Conservation (phyloP, 2,113 vertebrate species). For the Falco punctatus region DNA sequence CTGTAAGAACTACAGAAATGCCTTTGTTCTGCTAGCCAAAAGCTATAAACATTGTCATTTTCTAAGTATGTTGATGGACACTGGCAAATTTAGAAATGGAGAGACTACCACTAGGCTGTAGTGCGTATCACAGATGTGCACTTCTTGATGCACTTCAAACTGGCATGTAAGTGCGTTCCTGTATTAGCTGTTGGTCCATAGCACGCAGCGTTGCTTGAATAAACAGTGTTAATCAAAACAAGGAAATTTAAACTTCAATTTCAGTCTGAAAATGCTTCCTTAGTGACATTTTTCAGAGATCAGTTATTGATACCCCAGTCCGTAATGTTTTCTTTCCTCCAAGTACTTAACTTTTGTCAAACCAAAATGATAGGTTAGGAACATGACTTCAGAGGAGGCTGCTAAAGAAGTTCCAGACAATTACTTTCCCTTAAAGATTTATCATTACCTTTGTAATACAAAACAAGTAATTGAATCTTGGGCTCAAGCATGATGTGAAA, state of each 20-base stretch:
- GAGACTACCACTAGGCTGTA: not conserved
- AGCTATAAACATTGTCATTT: not conserved
- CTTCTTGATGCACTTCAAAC: fast-evolving
- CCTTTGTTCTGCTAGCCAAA: not conserved
- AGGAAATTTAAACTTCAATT: not conserved
- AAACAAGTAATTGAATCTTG: not conserved
- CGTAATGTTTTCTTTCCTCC: not conserved
- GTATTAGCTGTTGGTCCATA: too few relatives aligned
- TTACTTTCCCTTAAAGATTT: not conserved
- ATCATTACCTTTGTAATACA: not conserved
- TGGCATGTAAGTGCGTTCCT: not conserved
- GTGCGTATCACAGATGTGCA: fast-evolving
- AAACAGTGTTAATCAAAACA: not conserved
- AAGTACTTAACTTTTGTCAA: not conserved
- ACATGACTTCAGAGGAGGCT: not conserved
- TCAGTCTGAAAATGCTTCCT: not conserved
- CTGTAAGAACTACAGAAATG: not conserved
- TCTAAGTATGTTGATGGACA: fast-evolving
- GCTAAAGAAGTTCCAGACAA: not conserved
- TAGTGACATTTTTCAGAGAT: not conserved
- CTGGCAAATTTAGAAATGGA: not conserved
- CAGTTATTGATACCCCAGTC: not conserved
- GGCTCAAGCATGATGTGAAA: not conserved
- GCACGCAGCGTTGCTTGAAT: not conserved
- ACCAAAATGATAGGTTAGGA: not conserved